Evolutionary conservation across 2,797 vertebrate species (phyloP), one percentile per base, ranked within the genome.

Genomic region (Pseudocheirus occidentalis): DNA sequence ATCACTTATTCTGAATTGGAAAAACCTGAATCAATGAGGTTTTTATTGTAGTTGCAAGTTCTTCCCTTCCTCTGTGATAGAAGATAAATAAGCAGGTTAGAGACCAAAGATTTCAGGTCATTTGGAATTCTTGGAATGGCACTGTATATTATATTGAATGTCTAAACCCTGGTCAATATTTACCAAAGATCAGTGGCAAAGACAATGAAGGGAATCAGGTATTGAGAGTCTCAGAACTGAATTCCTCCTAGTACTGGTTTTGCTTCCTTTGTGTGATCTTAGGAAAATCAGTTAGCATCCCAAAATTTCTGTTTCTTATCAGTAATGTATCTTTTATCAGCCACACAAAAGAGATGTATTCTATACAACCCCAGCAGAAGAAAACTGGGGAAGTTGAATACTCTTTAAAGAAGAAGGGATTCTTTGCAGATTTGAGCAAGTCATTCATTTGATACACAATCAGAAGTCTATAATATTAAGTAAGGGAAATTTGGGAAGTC

Each of bases 381-480:
- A 90, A 54, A 81, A 87, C 58, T 90, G 9, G 10, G 3, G 91
- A 91, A 97, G 95, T 93, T 95, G 95, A 3, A 56, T 29, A 93
- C 31, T n/a, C 95, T 93, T 10, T 87, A 94, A 81, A 56, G 13
- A 96, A 55, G 55, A 96, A 93, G 50, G 92, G 53, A 94, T 94
- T 57, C 97, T 96, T 96, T 94, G 27, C 91, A 55, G 59, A 92
- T 58, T 92, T 96, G 97, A 96, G 90, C 31, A 94, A 53, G 62
- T 40, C 59, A 94, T 94, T 92, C 92, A 96, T 95, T 96, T 54
- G 90, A 16, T 90, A 6, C 31, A 90, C 31, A 96, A 95, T 93
- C n/a, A 92, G 90, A 95, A 96, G 94, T 93, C 92, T 58, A 27
- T 94, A 95, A 81, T 92, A 94, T 46, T 57, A 55, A 94, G 94